Evolutionary conservation across 2,797 vertebrate genomes (phyloP).

Genomic region (Cryptoprocta ferox): DNA sequence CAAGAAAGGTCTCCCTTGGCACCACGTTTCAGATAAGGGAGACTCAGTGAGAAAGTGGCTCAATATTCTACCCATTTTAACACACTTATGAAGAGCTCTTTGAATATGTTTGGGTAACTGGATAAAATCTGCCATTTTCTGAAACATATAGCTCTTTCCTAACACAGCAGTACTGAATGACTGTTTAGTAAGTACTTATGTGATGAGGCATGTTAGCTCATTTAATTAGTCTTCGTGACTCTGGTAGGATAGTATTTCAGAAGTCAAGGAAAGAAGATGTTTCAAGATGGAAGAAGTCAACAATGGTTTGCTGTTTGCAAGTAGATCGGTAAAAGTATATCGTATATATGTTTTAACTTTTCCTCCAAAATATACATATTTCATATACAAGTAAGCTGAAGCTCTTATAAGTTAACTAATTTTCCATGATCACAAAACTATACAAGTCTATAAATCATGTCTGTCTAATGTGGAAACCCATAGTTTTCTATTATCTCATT

Average conservation of each 20-base stretch:
- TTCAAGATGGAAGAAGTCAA: constrained; percentile 1
- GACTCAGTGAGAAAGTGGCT: neutral
- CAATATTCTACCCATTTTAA: constrained; percentile 1
- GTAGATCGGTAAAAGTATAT: neutral
- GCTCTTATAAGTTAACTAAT: neutral
- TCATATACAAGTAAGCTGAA: neutral
- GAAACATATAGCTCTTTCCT: neutral
- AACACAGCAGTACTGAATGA: neutral
- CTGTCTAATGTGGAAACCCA: neutral
- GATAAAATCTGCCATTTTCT: constrained; percentile 45
- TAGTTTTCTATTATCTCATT: neutral
- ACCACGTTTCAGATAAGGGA: constrained; percentile 4
- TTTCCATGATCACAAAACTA: neutral
- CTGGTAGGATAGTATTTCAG: neutral
- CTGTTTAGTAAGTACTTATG: neutral
- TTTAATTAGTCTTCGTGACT: neutral
- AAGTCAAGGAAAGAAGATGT: constrained; percentile 7
- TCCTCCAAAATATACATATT: constrained; percentile 36
- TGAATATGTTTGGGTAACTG: constrained; percentile 25
- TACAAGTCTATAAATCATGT: neutral
- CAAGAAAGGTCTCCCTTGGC: neutral
- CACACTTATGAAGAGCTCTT: neutral
- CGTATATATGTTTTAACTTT: neutral
- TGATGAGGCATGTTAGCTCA: neutral
- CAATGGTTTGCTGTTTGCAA: neutral